Percentiles rank a stretch among this genome's conserved stretches.
Evolutionary conservation across 2,797 vertebrate species (phyloP).

Genomic region (Erethizon dorsatum): DNA sequence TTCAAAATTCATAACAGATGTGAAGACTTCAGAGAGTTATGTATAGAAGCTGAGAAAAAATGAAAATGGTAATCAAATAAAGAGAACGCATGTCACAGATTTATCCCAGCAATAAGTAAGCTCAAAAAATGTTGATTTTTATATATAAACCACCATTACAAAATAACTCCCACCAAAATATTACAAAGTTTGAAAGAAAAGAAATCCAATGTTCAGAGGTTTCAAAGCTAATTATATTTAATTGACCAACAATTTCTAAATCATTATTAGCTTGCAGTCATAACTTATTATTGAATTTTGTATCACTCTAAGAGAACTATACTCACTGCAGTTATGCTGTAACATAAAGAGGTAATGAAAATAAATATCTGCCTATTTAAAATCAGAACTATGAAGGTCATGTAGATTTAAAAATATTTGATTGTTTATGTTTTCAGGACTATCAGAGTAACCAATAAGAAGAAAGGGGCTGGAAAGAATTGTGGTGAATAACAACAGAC

Average conservation of each 20-base stretch:
- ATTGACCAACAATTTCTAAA: not conserved
- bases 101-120: not conserved
- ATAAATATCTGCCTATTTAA: slow-evolving; percentile 8
- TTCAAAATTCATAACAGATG: not conserved
- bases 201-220: not conserved
- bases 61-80: not conserved
- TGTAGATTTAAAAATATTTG: not conserved
- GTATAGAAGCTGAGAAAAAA: not conserved
- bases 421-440: not conserved
- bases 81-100: not conserved
- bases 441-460: not conserved
- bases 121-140: not conserved
- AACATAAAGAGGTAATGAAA: slow-evolving; percentile 23
- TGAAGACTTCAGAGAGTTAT: not conserved
- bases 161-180: not conserved
- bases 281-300: slow-evolving; percentile 17
- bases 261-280: not conserved
- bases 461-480: not conserved
- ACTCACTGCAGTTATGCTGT: not conserved
- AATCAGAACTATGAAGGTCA: not conserved
- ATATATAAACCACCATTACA: not conserved
- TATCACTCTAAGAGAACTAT: not conserved
- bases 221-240: slow-evolving; percentile 54
- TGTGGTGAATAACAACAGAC: not conserved
- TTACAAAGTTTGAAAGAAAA: not conserved